Evolutionary conservation across 1,140 invertebrate genomes (phyloP), one percentile per base, ranked within the genome.

Genomic region (Ceratina calcarata): DNA sequence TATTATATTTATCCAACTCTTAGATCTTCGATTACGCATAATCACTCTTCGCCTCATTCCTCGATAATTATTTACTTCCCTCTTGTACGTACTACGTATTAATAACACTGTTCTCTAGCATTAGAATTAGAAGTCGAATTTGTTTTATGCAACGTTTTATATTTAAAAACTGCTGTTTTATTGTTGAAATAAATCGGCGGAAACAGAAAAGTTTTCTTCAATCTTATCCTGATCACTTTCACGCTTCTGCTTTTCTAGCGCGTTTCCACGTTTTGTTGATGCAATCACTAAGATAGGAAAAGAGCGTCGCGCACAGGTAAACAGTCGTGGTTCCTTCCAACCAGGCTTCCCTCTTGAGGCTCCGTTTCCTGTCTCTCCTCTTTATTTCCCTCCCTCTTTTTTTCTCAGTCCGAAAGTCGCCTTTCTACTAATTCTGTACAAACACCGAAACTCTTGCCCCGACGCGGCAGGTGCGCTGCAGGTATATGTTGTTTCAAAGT

Each of bases 401-500:
- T 64, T 20, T 45, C 24, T 24, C 58, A 22, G 73, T 68, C 60
- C 45, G 69, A 82, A 86, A 89, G 82, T 88, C 83, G 84, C 78
- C 84, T 82, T 78, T 82, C 81, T 70, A 91, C 89, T 91, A 91
- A 91, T 91, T 91, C 88, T 87, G 45, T 71, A 80, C 86, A 90
- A 91, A 91, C 81, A 90, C 22, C 68, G 72, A 74, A 67, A 78
- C 80, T 82, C 80, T 71, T 78, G 62, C 1, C 80, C 27, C 67
- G 60, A 64, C 24, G 68, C 72, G 76, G 83, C 86, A 87, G 86
- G 85, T 89, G 87, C 71, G 76, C 73, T 49, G 70, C 83, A 90
- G 90, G 89, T 91, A 90, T 90, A 86, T 89, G 87, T 91, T 91
- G 87, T 90, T 85, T 87, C 83, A 85, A 82, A 81, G 83, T 83